Evolutionary conservation across 2,113 vertebrate species (phyloP).

Genomic region (Myxocyprinus asiaticus): DNA sequence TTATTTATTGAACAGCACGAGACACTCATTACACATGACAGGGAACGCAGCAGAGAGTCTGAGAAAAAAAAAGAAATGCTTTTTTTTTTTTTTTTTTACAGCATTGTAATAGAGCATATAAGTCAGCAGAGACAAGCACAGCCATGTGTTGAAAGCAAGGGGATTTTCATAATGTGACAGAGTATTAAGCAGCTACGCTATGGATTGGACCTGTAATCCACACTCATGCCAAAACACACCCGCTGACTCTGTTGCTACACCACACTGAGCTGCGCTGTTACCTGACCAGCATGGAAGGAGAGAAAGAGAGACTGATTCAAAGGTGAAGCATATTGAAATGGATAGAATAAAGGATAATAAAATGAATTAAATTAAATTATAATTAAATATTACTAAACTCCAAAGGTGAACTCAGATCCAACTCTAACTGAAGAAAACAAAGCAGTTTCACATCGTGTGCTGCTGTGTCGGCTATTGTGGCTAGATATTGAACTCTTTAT

Average conservation of each 20-base stretch:
- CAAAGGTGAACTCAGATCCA: not conserved
- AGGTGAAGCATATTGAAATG: not conserved
- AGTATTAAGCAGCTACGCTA: slow-evolving; percentile 32
- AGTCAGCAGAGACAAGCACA: not conserved
- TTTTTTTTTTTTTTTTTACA: not conserved
- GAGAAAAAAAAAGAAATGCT: slow-evolving; percentile 2
- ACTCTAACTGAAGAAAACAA: slow-evolving; percentile 16
- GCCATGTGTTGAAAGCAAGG: not conserved
- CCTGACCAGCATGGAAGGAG: not conserved
- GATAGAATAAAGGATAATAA: slow-evolving; percentile 42
- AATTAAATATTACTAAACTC: too few relatives aligned
- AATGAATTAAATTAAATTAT: not conserved
- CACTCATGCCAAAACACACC: slow-evolving; percentile 34
- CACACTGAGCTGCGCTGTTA: not conserved
- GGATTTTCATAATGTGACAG: slow-evolving; percentile 49
- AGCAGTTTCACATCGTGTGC: not conserved
- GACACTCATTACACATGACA: not conserved
- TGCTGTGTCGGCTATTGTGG: slow-evolving; percentile 9
- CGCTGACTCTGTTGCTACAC: slow-evolving; percentile 14
- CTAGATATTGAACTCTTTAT: slow-evolving; percentile 14
- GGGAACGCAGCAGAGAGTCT: not conserved
- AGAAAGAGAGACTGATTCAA: not conserved
- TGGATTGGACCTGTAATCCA: slow-evolving; percentile 47
- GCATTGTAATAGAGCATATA: slow-evolving; percentile 20
- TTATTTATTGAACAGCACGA: slow-evolving; percentile 9